Evolutionary conservation across 2,113 vertebrate species (phyloP).

Genomic region (Pteropus alecto): DNA sequence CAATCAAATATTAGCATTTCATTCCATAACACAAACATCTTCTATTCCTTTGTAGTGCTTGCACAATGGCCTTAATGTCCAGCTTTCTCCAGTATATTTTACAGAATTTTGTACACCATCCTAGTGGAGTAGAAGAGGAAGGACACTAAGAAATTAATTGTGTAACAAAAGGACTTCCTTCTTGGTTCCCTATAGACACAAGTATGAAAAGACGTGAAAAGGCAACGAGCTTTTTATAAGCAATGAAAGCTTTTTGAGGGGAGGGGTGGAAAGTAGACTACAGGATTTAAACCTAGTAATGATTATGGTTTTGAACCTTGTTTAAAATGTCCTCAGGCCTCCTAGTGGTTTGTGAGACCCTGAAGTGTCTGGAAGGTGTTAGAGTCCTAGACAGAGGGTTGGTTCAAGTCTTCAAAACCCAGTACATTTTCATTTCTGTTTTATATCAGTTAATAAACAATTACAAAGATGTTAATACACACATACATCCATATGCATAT

Average conservation of each 20-base stretch:
- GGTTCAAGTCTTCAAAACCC: neutral
- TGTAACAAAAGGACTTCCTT: neutral
- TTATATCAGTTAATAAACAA: conserved; percentile 1
- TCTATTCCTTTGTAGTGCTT: neutral
- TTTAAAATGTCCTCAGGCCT: neutral
- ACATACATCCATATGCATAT: neutral
- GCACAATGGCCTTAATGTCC: neutral
- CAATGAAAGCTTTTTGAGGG: neutral
- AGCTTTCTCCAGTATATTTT: conserved; percentile 6
- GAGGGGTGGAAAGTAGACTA: neutral
- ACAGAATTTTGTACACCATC: neutral
- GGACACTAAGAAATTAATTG: neutral
- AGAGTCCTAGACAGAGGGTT: neutral
- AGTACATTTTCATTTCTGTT: neutral
- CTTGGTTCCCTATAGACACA: neutral
- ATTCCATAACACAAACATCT: neutral
- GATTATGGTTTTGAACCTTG: neutral
- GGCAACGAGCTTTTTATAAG: neutral
- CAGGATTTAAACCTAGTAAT: neutral
- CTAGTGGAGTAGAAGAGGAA: neutral
- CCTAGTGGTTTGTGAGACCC: neutral
- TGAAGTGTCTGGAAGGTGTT: neutral
- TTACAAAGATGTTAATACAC: neutral
- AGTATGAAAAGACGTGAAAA: neutral
- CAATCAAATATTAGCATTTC: neutral